A percentile compares a stretch with the other conserved stretches of the same genome.
Conservation (phyloP, 1,140 invertebrate species). For the Lepidurus arcticus region DNA sequence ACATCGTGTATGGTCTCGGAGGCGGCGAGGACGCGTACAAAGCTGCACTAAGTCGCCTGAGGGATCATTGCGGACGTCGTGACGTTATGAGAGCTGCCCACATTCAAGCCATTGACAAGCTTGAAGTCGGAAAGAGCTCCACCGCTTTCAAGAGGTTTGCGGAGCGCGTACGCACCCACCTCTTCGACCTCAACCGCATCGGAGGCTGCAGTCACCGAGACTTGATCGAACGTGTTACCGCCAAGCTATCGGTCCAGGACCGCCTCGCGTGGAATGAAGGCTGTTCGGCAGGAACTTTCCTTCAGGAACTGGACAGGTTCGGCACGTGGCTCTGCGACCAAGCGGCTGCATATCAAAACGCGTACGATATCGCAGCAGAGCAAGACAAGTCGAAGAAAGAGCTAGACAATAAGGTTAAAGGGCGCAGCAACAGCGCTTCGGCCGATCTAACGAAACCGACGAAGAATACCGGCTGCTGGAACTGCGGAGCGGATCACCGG, state of each 20-base stretch:
- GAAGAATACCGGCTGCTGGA: neutral
- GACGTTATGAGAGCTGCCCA: constrained; percentile 29
- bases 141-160: constrained; percentile 11
- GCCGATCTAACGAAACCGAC: neutral
- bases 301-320: neutral
- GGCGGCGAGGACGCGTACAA: too few relatives aligned
- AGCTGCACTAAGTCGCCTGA: constrained; percentile 23
- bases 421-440: neutral
- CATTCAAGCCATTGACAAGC: constrained; percentile 20
- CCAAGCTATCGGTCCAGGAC: neutral
- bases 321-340: constrained; percentile 11
- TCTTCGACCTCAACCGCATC: neutral
- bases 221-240: neutral
- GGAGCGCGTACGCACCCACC: neutral
- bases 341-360: constrained; percentile 25
- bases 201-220: neutral
- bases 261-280: constrained; percentile 23
- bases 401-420: neutral
- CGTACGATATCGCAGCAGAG: constrained; percentile 23
- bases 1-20: too few relatives aligned
- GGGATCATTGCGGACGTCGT: constrained; percentile 16
- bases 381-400: constrained; percentile 19
- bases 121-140: constrained; percentile 15
- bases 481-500: constrained; percentile 24
- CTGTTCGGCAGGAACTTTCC: neutral